Percentiles rank a stretch among this genome's conserved stretches.
phyloP scores from a whole-genome alignment of 2,113 vertebrate genomes.

The Chrysemys picta region DNA sequence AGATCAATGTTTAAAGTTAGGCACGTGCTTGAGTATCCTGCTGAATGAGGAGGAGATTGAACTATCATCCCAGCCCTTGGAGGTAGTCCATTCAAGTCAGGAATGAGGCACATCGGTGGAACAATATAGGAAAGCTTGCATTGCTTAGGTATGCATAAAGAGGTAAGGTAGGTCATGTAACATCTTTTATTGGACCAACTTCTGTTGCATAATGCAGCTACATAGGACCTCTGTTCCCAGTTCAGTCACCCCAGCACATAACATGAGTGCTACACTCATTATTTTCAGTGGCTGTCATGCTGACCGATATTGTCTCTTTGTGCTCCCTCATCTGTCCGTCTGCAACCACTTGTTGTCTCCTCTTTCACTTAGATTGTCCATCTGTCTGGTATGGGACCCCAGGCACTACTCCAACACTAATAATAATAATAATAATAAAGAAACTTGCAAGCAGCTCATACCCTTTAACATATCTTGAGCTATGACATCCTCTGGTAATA shows the following conservation, averaged over 20 bases:
- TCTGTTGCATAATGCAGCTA: too few relatives aligned
- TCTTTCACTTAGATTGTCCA: neutral
- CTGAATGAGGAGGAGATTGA: neutral
- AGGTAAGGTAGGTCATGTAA: too few relatives aligned
- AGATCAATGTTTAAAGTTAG: neutral
- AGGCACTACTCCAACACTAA: neutral
- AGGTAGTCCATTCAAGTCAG: neutral
- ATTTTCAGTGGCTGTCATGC: neutral
- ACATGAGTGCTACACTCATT: neutral
- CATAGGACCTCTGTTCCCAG: neutral
- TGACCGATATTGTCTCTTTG: neutral
- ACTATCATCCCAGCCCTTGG: neutral
- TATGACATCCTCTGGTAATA: neutral
- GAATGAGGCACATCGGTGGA: neutral
- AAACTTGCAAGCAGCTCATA: neutral
- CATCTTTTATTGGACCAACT: too few relatives aligned
- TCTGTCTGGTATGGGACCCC: neutral
- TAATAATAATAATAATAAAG: neutral
- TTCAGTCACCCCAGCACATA: neutral
- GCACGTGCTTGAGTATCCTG: neutral
- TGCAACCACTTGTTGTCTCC: neutral
- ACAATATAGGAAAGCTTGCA: accelerated
- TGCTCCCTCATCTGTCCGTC: neutral
- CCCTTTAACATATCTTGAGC: neutral
- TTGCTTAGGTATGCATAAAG: neutral